Evolutionary conservation across 2,797 vertebrate species (phyloP).

Genomic region (Bufotes viridis): DNA sequence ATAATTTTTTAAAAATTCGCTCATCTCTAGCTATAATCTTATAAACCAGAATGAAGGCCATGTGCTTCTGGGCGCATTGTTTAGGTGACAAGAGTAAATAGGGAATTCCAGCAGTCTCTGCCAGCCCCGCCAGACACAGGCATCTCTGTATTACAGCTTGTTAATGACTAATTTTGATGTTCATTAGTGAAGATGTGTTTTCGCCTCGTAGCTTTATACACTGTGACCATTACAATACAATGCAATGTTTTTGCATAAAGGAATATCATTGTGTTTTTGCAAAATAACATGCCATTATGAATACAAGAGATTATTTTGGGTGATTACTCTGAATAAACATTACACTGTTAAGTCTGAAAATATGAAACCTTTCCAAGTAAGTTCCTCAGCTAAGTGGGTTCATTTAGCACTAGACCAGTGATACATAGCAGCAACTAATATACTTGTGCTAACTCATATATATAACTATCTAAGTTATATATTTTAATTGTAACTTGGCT

Average conservation of each 20-base stretch:
- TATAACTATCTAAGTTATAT: neutral
- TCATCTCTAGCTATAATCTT: conserved; percentile 49
- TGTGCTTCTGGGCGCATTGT: conserved; percentile 46
- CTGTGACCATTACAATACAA: conserved; percentile 56
- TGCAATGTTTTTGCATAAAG: conserved; percentile 49
- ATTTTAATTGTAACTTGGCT: conserved; percentile 10
- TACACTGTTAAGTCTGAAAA: conserved; percentile 57
- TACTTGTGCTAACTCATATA: neutral
- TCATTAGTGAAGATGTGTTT: conserved; percentile 61
- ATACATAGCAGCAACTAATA: conserved; percentile 20
- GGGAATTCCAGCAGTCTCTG: conserved; percentile 36
- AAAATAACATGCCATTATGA: conserved; percentile 48
- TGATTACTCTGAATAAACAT: conserved; percentile 60
- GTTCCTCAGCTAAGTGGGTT: conserved; percentile 34
- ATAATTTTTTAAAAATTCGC: too few species aligned
- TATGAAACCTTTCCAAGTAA: conserved; percentile 49
- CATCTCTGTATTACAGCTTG: conserved; percentile 60
- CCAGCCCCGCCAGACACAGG: conserved; percentile 48
- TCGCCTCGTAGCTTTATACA: conserved; percentile 57
- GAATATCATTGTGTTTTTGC: conserved; percentile 55
- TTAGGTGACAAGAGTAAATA: conserved; percentile 37
- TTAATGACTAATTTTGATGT: conserved; percentile 56
- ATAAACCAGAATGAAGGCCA: conserved; percentile 35
- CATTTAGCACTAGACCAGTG: conserved; percentile 12
- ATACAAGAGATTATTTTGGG: conserved; percentile 53